Evolutionary conservation across 2,888 invertebrate genomes (phyloP).

Genomic region (Drosophila acutilabella): DNA sequence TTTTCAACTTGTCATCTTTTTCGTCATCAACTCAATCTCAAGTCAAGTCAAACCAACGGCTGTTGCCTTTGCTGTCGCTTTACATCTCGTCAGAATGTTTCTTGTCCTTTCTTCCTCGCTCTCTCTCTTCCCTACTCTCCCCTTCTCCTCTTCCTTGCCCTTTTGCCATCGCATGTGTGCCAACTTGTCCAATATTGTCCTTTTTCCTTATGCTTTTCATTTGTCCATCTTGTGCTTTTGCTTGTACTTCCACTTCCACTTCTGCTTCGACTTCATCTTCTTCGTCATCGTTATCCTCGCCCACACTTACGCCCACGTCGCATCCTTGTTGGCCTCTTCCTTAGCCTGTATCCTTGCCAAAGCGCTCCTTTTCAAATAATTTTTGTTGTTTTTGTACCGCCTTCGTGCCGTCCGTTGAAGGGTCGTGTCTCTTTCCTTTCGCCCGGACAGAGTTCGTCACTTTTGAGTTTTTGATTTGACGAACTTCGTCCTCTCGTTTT

Average conservation of each 20-base stretch:
- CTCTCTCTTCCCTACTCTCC: neutral
- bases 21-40: conserved; percentile 81
- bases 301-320: conserved; percentile 7
- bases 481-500: conserved; percentile 63
- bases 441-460: conserved; percentile 67
- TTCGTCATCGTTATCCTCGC: conserved; percentile 28
- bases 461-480: conserved; percentile 73
- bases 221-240: conserved; percentile 73
- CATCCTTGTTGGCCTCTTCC: conserved; percentile 40
- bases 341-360: conserved; percentile 41
- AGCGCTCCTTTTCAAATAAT: conserved; percentile 33
- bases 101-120: conserved; percentile 13
- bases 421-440: conserved; percentile 31
- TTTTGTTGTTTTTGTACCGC: conserved; percentile 49
- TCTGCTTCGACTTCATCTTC: conserved; percentile 16
- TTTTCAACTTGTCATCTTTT: conserved; percentile 82
- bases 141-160: neutral
- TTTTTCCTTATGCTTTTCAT: conserved; percentile 79
- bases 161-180: conserved; percentile 54
- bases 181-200: conserved; percentile 78
- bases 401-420: conserved; percentile 42
- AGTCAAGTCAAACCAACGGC: conserved; percentile 77
- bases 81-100: conserved; percentile 69
- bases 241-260: conserved; percentile 45
- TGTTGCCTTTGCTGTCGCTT: conserved; percentile 72